These are phyloP conservation scores for Eumaeus atala DNA, from an alignment of 1,140 invertebrate genomes.

Conservation along the genomic window DNA sequence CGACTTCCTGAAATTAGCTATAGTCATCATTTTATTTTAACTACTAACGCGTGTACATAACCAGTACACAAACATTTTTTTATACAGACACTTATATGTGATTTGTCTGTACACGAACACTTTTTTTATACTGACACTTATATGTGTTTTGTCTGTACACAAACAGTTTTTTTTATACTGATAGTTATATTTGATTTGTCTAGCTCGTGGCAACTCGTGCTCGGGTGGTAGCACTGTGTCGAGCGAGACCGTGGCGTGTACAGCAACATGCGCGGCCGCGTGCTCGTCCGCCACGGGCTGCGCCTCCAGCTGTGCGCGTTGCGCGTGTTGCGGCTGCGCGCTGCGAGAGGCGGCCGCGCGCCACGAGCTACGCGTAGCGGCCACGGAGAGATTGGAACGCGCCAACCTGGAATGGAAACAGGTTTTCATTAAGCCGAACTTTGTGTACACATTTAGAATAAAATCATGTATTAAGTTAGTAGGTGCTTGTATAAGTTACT, in stretches of 20 bases:
- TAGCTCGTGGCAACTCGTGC: constrained; percentile 13
- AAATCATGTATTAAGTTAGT: too few relatives aligned
- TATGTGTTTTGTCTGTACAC: too few relatives aligned
- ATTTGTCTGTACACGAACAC: too few relatives aligned
- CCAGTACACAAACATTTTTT: too few relatives aligned
- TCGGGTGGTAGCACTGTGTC: constrained; percentile 4
- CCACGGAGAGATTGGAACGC: constrained; percentile 56
- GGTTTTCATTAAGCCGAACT: constrained; percentile 27
- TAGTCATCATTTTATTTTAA: too few relatives aligned
- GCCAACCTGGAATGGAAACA: constrained; percentile 71
- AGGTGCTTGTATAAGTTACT: background rate
- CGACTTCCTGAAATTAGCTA: too few relatives aligned
- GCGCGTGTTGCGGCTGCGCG: constrained; percentile 56
- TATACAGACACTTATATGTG: too few relatives aligned
- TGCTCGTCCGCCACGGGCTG: constrained; percentile 19
- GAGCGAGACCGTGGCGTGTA: constrained; percentile 9
- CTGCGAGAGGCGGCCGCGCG: constrained; percentile 59
- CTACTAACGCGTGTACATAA: too few relatives aligned
- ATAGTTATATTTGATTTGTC: too few relatives aligned
- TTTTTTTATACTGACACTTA: too few relatives aligned
- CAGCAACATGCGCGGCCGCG: constrained; percentile 7
- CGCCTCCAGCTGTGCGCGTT: constrained; percentile 25
- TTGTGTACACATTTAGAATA: too few relatives aligned
- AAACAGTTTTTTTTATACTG: too few relatives aligned
- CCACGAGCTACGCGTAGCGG: constrained; percentile 62